A percentile compares a stretch with the other conserved stretches of the same genome.
Conservation (phyloP, 2,888 invertebrate genomes). For the Dermolepida albohirtum region DNA sequence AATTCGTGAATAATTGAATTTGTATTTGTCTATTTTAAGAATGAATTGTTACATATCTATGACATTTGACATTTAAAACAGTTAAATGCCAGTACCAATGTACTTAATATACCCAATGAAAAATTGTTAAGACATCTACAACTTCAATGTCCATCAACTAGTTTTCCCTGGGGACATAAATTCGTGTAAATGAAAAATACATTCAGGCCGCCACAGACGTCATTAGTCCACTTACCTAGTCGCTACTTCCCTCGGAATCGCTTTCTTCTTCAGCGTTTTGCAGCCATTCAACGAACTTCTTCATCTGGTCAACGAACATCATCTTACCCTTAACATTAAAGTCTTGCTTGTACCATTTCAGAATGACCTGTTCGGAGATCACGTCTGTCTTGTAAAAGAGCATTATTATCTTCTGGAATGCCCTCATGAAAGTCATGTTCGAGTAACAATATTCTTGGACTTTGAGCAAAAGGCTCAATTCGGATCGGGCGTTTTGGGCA, state of each 20-base stretch:
- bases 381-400: constrained; percentile 97
- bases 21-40: too few species aligned
- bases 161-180: constrained; percentile 6
- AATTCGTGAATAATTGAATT: too few species aligned
- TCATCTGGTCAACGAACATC: constrained; percentile 98
- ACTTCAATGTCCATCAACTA: constrained; percentile 9
- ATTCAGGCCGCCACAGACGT: background rate
- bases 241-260: constrained; percentile 69
- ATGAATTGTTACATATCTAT: constrained; percentile 43
- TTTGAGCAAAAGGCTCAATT: constrained; percentile 88
- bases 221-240: constrained; percentile 55
- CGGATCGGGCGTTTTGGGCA: constrained; percentile 86
- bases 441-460: constrained; percentile 99
- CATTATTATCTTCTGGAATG: constrained; percentile 96
- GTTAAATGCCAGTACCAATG: constrained; percentile 48
- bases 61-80: constrained; percentile 42
- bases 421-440: constrained; percentile 99
- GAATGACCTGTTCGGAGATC: constrained; percentile 92
- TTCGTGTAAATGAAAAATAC: background rate
- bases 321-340: constrained; percentile 96
- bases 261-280: constrained; percentile 94
- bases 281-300: constrained; percentile 97
- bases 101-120: constrained; percentile 41
- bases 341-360: constrained; percentile 96
- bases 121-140: background rate